These are phyloP conservation scores for Junonia oenone DNA, from an alignment of 2,888 invertebrate species.

Conservation along the genomic window DNA sequence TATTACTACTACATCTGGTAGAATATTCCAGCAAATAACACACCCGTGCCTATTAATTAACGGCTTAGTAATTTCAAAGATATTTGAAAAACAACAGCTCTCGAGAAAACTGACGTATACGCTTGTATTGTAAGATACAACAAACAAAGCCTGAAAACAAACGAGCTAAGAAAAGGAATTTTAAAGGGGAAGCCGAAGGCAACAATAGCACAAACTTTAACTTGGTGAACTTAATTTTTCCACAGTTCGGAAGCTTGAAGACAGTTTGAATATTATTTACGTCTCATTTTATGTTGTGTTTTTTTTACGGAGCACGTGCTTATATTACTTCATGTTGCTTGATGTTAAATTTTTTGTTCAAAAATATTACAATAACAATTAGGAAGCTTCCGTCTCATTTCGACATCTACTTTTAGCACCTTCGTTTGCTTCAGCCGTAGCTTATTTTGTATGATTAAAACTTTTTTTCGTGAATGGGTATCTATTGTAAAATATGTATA, in stretches of 20 bases:
- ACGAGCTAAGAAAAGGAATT: slow-evolving; percentile 17
- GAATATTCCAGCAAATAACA: too few species aligned
- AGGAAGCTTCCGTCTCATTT: too few species aligned
- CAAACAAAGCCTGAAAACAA: slow-evolving; percentile 12
- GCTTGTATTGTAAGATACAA: slow-evolving; percentile 6
- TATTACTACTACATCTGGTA: too few species aligned
- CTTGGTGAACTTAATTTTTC: slow-evolving; percentile 15
- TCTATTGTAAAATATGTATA: too few species aligned
- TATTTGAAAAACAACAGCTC: neutral
- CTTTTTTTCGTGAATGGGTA: too few species aligned
- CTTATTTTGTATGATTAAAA: too few species aligned
- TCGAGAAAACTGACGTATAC: neutral
- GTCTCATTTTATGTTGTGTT: neutral
- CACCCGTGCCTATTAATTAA: neutral
- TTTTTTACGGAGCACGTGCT: neutral
- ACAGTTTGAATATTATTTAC: slow-evolving; percentile 14
- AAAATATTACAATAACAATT: too few species aligned
- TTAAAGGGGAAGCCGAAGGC: slow-evolving; percentile 9
- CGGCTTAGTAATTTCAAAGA: neutral
- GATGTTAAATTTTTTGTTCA: too few species aligned
- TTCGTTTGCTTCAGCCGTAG: too few species aligned
- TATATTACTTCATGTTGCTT: too few species aligned
- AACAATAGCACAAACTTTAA: slow-evolving; percentile 17
- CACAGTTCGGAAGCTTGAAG: slow-evolving; percentile 9
- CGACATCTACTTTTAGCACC: too few species aligned